Conservation (phyloP, 2,888 invertebrate genomes). For the Chironomus tentans region DNA sequence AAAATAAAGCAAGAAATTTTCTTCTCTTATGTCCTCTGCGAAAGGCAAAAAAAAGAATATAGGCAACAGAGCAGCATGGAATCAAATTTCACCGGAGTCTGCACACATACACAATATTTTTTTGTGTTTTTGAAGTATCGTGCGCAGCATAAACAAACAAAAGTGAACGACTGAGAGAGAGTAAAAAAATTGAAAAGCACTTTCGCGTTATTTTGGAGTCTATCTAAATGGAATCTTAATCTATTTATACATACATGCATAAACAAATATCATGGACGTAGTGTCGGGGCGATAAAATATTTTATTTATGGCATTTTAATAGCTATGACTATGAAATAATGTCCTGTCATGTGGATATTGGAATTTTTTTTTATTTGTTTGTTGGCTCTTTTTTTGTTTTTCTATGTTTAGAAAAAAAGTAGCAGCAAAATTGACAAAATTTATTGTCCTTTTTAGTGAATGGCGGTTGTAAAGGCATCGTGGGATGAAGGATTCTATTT, state of each 20-base stretch:
- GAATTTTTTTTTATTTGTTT: background rate
- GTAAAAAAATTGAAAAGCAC: background rate
- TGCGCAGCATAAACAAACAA: slow-evolving; percentile 3
- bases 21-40: too few relatives aligned
- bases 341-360: background rate
- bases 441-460: background rate
- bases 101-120: background rate
- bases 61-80: too few relatives aligned
- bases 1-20: too few relatives aligned
- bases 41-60: too few relatives aligned
- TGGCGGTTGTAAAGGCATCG: too few relatives aligned
- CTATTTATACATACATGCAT: slow-evolving; percentile 1
- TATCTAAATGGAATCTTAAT: slow-evolving; percentile 23
- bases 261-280: background rate
- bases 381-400: background rate
- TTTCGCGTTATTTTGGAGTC: background rate
- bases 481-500: too few relatives aligned
- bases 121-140: background rate
- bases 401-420: background rate
- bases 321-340: slow-evolving; percentile 13
- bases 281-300: background rate
- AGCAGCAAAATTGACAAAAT: background rate
- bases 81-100: background rate
- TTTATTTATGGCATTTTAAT: slow-evolving; percentile 22
- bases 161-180: too few relatives aligned